phyloP scores from a whole-genome alignment of 2,888 invertebrate species.

The Argyresthia albistria region DNA sequence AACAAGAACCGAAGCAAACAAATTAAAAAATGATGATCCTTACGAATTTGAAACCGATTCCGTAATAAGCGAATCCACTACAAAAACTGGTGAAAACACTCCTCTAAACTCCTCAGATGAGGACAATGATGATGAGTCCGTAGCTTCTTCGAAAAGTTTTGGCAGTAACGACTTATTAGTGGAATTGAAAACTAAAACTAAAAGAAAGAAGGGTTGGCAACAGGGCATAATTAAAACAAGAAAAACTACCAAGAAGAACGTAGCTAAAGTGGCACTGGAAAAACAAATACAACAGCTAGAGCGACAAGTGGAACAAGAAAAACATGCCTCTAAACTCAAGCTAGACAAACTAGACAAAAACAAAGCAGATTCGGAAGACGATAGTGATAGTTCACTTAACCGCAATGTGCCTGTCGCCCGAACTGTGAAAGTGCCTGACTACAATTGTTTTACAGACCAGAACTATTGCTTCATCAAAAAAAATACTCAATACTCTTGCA shows the following conservation, averaged over 20 bases:
- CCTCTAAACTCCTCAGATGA: slow-evolving; percentile 17
- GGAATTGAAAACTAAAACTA: slow-evolving; percentile 40
- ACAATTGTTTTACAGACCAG: slow-evolving; percentile 47
- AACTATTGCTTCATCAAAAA: slow-evolving; percentile 51
- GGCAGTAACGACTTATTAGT: slow-evolving; percentile 34
- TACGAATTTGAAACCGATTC: slow-evolving; percentile 52
- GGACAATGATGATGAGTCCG: slow-evolving; percentile 43
- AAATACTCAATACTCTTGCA: slow-evolving; percentile 61
- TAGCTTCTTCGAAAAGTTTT: slow-evolving; percentile 37
- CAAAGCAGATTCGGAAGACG: too few relatives aligned
- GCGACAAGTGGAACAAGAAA: neutral
- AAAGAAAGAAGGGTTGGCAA: slow-evolving; percentile 45
- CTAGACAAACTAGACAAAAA: slow-evolving; percentile 2
- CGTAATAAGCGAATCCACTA: slow-evolving; percentile 23
- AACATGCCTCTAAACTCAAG: slow-evolving; percentile 13
- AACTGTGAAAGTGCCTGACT: slow-evolving; percentile 22
- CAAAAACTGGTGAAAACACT: slow-evolving; percentile 27
- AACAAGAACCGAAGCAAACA: slow-evolving; percentile 24
- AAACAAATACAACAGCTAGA: neutral
- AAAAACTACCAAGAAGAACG: slow-evolving; percentile 36
- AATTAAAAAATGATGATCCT: slow-evolving; percentile 27
- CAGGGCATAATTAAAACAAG: slow-evolving; percentile 50
- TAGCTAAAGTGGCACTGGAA: neutral
- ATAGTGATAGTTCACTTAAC: too few relatives aligned
- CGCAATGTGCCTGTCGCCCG: too few relatives aligned